Percentiles rank a stretch among this genome's conserved stretches.
Conservation (phyloP, 2,888 invertebrate species). For the Cerceris ruficornis region DNA sequence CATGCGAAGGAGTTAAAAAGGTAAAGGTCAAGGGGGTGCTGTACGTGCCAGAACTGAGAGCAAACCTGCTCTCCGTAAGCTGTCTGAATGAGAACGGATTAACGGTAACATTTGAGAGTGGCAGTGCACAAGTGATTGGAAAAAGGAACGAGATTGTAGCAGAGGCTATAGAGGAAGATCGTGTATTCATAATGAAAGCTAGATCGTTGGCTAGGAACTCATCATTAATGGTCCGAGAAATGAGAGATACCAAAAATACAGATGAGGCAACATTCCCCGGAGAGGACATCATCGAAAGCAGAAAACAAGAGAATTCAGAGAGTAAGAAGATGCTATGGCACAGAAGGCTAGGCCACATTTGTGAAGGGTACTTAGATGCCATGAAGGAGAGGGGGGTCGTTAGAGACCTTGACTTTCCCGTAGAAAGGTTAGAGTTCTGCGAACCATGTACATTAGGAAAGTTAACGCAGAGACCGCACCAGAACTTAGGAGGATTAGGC, state of each 20-base stretch:
- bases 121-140: conserved; percentile 4
- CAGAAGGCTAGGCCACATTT: conserved; percentile 5
- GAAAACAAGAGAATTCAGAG: neutral
- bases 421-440: neutral
- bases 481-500: neutral
- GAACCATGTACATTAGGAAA: conserved; percentile 2
- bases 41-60: conserved; percentile 13
- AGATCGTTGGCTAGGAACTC: neutral
- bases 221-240: neutral
- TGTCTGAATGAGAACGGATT: neutral
- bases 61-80: conserved; percentile 20
- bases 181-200: conserved; percentile 6
- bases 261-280: neutral
- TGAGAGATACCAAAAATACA: neutral
- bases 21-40: conserved; percentile 14
- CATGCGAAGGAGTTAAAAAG: conserved; percentile 2
- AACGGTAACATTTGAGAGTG: conserved; percentile 2
- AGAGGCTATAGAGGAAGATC: conserved; percentile 8
- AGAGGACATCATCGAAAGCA: neutral
- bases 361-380: conserved; percentile 12
- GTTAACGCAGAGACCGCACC: neutral
- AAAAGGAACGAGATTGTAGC: neutral
- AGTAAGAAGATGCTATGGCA: conserved; percentile 10
- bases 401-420: conserved; percentile 2
- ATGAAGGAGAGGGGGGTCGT: neutral